A percentile compares a stretch with the other conserved stretches of the same genome.
Evolutionary conservation across 2,888 invertebrate genomes (phyloP).

Genomic region (Criorhina ranunculi): DNA sequence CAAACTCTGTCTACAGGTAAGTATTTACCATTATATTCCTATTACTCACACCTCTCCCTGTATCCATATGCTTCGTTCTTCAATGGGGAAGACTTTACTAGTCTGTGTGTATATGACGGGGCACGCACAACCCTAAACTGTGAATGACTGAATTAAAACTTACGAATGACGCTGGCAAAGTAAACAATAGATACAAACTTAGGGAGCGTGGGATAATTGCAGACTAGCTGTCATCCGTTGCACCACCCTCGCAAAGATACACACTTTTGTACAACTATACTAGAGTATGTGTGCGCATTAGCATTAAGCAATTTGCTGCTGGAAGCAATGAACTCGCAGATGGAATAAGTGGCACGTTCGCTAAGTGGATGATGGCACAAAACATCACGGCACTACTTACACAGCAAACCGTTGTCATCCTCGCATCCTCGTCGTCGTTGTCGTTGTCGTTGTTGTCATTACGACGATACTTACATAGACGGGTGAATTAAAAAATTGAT

Average conservation of each 20-base stretch:
- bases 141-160: slow-evolving; percentile 55
- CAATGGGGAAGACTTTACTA: too few relatives aligned
- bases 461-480: slow-evolving; percentile 2
- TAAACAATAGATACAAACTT: slow-evolving; percentile 52
- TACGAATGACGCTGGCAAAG: slow-evolving; percentile 28
- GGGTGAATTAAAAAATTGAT: slow-evolving; percentile 22
- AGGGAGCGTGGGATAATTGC: slow-evolving; percentile 31
- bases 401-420: neutral
- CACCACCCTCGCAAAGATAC: slow-evolving; percentile 36
- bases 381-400: slow-evolving; percentile 54
- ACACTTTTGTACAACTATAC: slow-evolving; percentile 31
- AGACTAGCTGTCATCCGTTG: slow-evolving; percentile 31
- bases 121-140: slow-evolving; percentile 65
- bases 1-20: too few relatives aligned
- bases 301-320: slow-evolving; percentile 25
- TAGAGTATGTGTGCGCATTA: slow-evolving; percentile 3
- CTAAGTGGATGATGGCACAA: slow-evolving; percentile 71
- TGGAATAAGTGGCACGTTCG: slow-evolving; percentile 58
- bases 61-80: neutral
- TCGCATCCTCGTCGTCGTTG: neutral
- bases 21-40: too few relatives aligned
- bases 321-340: slow-evolving; percentile 64
- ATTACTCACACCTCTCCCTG: neutral
- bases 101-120: slow-evolving; percentile 18
- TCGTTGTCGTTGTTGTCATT: neutral